A percentile compares a stretch with the other conserved stretches of the same genome.
Evolutionary conservation across 2,113 vertebrate genomes (phyloP).

Genomic region (Leuciscus idus): DNA sequence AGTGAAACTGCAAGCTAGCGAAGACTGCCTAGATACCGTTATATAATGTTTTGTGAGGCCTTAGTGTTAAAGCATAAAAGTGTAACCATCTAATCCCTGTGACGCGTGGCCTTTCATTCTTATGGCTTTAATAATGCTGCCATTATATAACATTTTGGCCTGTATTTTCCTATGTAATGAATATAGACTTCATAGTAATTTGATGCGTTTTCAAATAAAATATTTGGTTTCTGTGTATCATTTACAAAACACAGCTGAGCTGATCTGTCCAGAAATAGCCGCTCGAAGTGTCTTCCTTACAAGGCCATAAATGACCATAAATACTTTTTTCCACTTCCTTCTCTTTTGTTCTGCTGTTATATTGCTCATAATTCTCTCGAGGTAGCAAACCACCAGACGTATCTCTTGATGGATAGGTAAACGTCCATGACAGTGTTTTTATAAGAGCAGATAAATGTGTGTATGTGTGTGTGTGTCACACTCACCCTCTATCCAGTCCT

Average conservation of each 20-base stretch:
- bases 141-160: background rate
- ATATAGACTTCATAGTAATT: background rate
- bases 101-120: background rate
- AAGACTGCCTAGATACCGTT: no score
- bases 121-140: background rate
- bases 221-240: background rate
- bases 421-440: conserved; percentile 44
- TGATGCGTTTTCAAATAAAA: background rate
- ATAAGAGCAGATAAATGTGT: conserved; percentile 43
- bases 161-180: background rate
- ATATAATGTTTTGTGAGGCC: background rate
- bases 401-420: conserved; percentile 31
- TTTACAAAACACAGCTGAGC: background rate
- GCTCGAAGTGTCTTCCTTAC: conserved; percentile 57
- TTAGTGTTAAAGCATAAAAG: background rate
- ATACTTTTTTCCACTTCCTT: conserved; percentile 18
- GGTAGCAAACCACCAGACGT: background rate
- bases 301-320: conserved; percentile 51
- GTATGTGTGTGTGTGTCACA: conserved; percentile 38
- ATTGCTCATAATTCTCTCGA: background rate
- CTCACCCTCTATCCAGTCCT: conserved; percentile 96
- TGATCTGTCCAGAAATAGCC: background rate
- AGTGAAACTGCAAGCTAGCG: no score
- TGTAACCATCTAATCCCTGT: background rate
- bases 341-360: conserved; percentile 8